These are phyloP conservation scores for Alviniconcha marisindica DNA, from an alignment of 1,140 invertebrate genomes.

Conservation along the genomic window DNA sequence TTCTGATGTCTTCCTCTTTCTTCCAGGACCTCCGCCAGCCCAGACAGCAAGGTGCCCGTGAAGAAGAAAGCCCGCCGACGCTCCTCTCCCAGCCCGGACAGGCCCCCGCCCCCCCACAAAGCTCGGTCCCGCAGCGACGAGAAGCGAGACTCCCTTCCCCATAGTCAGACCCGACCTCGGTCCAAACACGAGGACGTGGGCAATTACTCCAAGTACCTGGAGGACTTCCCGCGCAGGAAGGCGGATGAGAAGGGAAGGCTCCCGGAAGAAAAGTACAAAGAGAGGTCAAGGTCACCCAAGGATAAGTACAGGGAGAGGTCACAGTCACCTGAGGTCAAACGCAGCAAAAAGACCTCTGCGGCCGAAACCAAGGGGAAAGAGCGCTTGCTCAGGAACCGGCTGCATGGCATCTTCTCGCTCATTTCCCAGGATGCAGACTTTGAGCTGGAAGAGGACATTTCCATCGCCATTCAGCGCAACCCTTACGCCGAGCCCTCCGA, in stretches of 20 bases:
- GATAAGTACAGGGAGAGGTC: neutral
- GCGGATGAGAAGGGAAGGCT: no score
- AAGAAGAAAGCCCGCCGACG: neutral
- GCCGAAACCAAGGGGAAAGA: neutral
- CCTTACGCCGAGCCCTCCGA: constrained; percentile 48
- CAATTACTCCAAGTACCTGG: neutral
- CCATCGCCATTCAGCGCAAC: constrained; percentile 41
- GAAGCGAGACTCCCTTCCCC: neutral
- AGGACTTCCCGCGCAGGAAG: no score
- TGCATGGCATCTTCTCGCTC: constrained; percentile 29
- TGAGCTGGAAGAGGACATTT: constrained; percentile 35
- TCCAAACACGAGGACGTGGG: neutral
- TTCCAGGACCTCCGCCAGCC: neutral
- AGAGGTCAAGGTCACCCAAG: neutral
- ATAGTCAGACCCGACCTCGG: neutral
- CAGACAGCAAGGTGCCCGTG: neutral
- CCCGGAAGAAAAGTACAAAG: neutral
- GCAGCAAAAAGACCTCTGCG: neutral
- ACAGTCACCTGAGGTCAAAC: neutral
- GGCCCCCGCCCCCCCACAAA: neutral
- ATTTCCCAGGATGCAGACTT: constrained; percentile 13
- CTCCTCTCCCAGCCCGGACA: neutral
- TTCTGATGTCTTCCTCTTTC: neutral
- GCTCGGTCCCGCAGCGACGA: neutral
- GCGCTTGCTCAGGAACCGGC: constrained; percentile 12